Evolutionary conservation across 1,140 invertebrate genomes (phyloP), one percentile per base, ranked within the genome.

Genomic region (Notospermus geniculatus): DNA sequence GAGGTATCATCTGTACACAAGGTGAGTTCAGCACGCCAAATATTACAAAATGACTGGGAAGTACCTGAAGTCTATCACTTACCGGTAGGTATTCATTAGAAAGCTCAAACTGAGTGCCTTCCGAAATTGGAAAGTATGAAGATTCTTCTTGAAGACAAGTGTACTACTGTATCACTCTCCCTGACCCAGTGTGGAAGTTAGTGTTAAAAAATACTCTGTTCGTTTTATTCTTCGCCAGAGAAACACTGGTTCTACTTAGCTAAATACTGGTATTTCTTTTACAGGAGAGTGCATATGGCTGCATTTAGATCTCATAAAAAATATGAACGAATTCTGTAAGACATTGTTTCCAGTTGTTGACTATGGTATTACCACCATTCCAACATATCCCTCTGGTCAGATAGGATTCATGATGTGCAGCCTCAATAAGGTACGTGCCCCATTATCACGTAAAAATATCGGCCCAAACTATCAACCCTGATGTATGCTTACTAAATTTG

Each of bases 351-450:
- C 89, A 0, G 86, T 87, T 0, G 85, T 86, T 2, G 83, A 85
- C 2, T 98, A 97, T 78, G 93, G 88, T 0, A 86, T 87, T 45
- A 88, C 88, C 7, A 87, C 88, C 17, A 93, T 97, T 1, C 94
- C 96, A 0, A 95, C 95, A 0, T 99, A 98, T 79, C 95, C 96
- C 0, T 91, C 91, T 28, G 95, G 95, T 0, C 91, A 95, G 82
- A 98, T 98, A 66, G 96, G 95, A 2, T 96, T 96, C 78, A 83
- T 97, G 0, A 83, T 98, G 19, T 96, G 91, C 67, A 84, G 85
- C 65, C 80, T 84, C 54, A 83, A 84, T 69, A 69, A 78, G 30
- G 87, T 87, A 82, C 82, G 78, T 76, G 22, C 15, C 1, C 2
- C 39, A 46, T 41, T 13, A 30, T 57, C 13, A 32, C n/a, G 9